Percentiles rank a stretch among this genome's conserved stretches.
Evolutionary conservation across 2,888 invertebrate species (phyloP).

Genomic region (Serrognathus titanus): DNA sequence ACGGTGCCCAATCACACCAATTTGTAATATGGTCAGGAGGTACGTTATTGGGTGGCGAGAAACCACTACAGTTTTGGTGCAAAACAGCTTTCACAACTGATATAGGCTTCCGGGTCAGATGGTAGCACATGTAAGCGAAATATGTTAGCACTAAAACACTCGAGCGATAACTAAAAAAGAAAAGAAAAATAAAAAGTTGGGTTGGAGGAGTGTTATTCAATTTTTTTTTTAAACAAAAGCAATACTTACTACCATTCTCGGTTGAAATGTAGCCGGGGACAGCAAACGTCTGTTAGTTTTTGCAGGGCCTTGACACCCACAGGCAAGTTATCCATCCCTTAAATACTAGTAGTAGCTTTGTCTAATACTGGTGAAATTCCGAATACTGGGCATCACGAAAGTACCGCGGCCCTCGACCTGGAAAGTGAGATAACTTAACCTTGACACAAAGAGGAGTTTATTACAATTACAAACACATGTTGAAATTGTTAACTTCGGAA

Average conservation of each 20-base stretch:
- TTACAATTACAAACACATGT: too few species aligned
- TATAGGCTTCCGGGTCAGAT: slow-evolving; percentile 89
- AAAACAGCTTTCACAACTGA: slow-evolving; percentile 90
- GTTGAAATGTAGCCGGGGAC: slow-evolving; percentile 61
- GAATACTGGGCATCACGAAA: too few species aligned
- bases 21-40: slow-evolving; percentile 51
- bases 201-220: neutral
- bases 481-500: too few species aligned
- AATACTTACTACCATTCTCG: slow-evolving; percentile 62
- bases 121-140: slow-evolving; percentile 85
- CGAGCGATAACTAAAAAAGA: slow-evolving; percentile 67
- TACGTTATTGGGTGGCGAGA: slow-evolving; percentile 56
- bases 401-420: neutral
- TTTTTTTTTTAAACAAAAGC: neutral
- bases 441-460: neutral
- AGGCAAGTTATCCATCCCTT: slow-evolving; percentile 48
- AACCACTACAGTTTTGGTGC: slow-evolving; percentile 73
- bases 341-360: neutral
- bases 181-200: slow-evolving; percentile 1
- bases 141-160: slow-evolving; percentile 81
- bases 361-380: neutral
- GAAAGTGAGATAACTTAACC: neutral
- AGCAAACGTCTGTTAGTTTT: slow-evolving; percentile 53
- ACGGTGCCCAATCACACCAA: slow-evolving; percentile 88
- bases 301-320: slow-evolving; percentile 62